A percentile compares a stretch with the other conserved stretches of the same genome.
phyloP scores from a whole-genome alignment of 2,888 invertebrate genomes.

The Sceliomorpha sp. region DNA sequence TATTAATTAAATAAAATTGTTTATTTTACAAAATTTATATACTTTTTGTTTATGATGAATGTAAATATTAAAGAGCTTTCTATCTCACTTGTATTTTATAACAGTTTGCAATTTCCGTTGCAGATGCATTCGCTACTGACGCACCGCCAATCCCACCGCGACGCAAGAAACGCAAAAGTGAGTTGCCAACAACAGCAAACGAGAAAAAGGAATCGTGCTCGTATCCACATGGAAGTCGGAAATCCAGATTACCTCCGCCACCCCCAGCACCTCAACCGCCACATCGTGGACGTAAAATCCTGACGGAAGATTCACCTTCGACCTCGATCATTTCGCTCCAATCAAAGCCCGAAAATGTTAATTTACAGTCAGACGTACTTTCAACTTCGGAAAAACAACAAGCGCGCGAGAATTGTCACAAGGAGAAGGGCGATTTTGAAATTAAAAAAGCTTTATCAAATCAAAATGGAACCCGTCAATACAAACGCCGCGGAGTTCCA shows the following conservation, averaged over 20 bases:
- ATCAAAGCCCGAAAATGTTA: conserved; percentile 3
- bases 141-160: conserved; percentile 76
- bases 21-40: too few species aligned
- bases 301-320: conserved; percentile 18
- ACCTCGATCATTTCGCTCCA: conserved; percentile 2
- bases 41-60: too few species aligned
- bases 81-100: too few species aligned
- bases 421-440: too few species aligned
- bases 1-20: too few species aligned
- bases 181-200: conserved; percentile 42
- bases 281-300: conserved; percentile 35
- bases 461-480: not conserved
- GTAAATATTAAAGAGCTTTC: too few species aligned
- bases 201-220: conserved; percentile 40
- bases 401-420: too few species aligned
- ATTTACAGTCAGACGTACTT: not conserved
- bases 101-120: conserved; percentile 46
- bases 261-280: conserved; percentile 45
- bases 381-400: not conserved
- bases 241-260: conserved; percentile 53
- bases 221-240: conserved; percentile 36
- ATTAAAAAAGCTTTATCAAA: too few species aligned
- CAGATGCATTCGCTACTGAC: conserved; percentile 61
- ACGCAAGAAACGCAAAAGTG: conserved; percentile 68
- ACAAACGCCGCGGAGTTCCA: conserved; percentile 59